phyloP scores from a whole-genome alignment of 2,888 invertebrate genomes.

The Lepeophtheirus nordmannii region DNA sequence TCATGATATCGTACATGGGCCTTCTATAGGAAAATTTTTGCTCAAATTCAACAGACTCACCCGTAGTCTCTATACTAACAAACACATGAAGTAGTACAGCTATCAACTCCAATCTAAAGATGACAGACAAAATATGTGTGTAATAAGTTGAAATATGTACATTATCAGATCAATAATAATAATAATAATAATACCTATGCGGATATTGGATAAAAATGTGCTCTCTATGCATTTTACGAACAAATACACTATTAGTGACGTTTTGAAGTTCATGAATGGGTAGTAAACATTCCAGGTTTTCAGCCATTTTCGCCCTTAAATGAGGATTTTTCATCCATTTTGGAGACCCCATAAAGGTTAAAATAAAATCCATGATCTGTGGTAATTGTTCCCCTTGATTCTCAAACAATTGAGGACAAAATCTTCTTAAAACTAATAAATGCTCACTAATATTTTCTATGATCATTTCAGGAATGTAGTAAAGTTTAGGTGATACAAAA shows the following conservation, averaged over 20 bases:
- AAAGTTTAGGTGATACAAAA: not conserved
- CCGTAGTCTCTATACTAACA: slow-evolving; percentile 95
- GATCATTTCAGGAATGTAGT: slow-evolving; percentile 71
- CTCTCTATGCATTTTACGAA: slow-evolving; percentile 24
- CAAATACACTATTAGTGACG: slow-evolving; percentile 21
- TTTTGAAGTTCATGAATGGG: slow-evolving; percentile 44
- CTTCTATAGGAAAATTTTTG: slow-evolving; percentile 90
- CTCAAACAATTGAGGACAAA: slow-evolving; percentile 47
- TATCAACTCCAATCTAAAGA: slow-evolving; percentile 46
- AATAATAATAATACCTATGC: slow-evolving; percentile 12
- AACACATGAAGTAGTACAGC: slow-evolving; percentile 71
- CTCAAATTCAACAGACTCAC: slow-evolving; percentile 84
- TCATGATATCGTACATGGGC: slow-evolving; percentile 85
- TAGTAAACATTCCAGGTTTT: slow-evolving; percentile 68
- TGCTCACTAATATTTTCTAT: slow-evolving; percentile 71
- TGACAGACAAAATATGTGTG: no score
- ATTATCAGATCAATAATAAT: no score
- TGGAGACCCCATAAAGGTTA: slow-evolving; percentile 38
- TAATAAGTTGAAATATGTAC: no score
- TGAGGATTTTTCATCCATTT: slow-evolving; percentile 71
- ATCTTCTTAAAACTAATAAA: slow-evolving; percentile 55
- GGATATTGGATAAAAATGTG: slow-evolving; percentile 17
- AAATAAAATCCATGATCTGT: slow-evolving; percentile 47
- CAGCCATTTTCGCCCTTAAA: slow-evolving; percentile 71
- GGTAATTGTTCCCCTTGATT: slow-evolving; percentile 39